phyloP scores from a whole-genome alignment of 2,888 invertebrate genomes.

The Dione juno region DNA sequence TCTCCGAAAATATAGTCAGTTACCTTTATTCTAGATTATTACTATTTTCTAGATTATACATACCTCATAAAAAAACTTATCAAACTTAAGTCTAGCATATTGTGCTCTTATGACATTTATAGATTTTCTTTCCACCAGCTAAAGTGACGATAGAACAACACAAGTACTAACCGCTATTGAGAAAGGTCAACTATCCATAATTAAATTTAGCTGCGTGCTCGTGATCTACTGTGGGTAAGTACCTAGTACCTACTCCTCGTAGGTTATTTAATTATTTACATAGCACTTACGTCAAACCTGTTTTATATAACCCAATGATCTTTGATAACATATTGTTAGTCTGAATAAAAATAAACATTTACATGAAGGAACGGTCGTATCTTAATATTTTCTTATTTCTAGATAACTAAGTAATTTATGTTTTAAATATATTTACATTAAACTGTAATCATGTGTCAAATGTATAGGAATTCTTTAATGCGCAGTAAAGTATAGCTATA shows the following conservation, averaged over 20 bases:
- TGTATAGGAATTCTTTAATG: background rate
- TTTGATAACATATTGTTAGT: conserved; percentile 24
- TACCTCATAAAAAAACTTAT: background rate
- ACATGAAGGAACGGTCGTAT: background rate
- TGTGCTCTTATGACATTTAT: background rate
- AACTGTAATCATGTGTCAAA: background rate
- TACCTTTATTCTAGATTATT: too few relatives aligned
- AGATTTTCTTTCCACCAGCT: background rate
- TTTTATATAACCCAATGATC: conserved; percentile 33
- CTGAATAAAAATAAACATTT: conserved; percentile 24
- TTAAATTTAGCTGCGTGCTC: background rate
- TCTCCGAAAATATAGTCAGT: too few relatives aligned
- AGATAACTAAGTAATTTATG: background rate
- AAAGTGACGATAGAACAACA: background rate
- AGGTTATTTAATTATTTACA: conserved; percentile 23
- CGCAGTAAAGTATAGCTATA: background rate
- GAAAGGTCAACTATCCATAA: conserved; percentile 17
- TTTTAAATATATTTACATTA: background rate
- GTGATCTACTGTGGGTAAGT: background rate
- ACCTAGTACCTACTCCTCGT: too few relatives aligned
- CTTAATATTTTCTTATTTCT: background rate
- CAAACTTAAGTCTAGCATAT: background rate
- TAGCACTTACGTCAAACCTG: conserved; percentile 30
- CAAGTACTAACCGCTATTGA: conserved; percentile 14
- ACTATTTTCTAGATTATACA: too few relatives aligned